phyloP scores from a whole-genome alignment of 2,113 vertebrate genomes.

The Megaceryle torquata region DNA sequence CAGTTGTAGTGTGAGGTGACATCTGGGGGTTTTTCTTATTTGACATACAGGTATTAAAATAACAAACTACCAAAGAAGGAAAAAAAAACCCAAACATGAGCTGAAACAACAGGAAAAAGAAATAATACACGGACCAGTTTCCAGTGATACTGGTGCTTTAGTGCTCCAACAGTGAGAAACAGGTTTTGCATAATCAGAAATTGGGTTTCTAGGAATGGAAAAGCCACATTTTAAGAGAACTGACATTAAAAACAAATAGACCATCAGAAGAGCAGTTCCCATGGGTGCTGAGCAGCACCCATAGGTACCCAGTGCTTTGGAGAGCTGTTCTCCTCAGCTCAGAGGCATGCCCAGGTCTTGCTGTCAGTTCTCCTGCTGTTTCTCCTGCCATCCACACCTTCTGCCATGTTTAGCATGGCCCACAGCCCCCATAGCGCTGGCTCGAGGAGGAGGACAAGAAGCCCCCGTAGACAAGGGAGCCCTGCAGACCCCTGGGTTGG shows the following conservation, averaged over 20 bases:
- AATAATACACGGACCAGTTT: rapidly evolving
- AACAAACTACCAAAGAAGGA: not conserved
- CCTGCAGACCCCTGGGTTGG: not conserved
- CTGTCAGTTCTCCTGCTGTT: rapidly evolving
- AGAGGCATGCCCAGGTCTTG: not conserved
- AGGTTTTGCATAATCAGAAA: not conserved
- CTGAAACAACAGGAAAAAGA: not conserved
- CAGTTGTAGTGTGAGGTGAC: not conserved
- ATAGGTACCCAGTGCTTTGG: not conserved
- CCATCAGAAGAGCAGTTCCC: not conserved
- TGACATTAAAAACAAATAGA: not conserved
- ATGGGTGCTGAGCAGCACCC: not conserved
- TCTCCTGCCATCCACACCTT: not conserved
- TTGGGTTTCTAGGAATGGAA: not conserved
- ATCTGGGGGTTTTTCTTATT: not conserved
- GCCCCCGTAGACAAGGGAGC: not conserved
- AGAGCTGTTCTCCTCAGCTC: rapidly evolving
- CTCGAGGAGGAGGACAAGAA: not conserved
- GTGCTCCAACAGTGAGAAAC: not conserved
- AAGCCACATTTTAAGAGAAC: not conserved
- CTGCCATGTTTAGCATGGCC: not conserved
- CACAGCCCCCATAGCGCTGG: not conserved
- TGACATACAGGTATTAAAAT: not conserved
- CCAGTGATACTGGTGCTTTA: not conserved
- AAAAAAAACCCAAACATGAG: rapidly evolving